These are phyloP conservation scores for Enteromius radiatus DNA, from an alignment of 2,797 vertebrate species.

Conservation along the genomic window DNA sequence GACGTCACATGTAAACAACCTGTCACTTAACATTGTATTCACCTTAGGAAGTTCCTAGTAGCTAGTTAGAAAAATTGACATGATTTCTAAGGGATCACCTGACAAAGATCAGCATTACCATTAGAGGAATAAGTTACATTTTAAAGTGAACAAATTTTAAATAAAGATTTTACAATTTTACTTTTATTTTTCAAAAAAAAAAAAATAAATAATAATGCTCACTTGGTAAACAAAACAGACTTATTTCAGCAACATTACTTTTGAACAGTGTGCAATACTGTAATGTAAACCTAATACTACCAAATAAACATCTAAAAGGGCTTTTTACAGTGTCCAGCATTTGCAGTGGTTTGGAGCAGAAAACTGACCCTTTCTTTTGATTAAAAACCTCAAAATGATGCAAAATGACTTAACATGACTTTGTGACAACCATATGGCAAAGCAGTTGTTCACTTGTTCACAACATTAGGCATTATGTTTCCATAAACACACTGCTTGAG, in stretches of 20 bases:
- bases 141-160: not conserved
- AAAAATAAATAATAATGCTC: too few relatives aligned
- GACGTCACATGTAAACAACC: slow-evolving; percentile 12
- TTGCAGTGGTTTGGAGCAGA: not conserved
- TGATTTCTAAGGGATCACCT: not conserved
- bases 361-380: not conserved
- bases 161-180: not conserved
- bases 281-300: not conserved
- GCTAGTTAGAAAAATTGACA: not conserved
- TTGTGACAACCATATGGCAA: not conserved
- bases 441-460: not conserved
- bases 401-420: not conserved
- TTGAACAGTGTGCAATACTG: not conserved
- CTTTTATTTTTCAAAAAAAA: too few relatives aligned
- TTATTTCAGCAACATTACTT: not conserved
- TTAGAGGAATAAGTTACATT: not conserved
- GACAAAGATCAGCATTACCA: not conserved
- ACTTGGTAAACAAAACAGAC: not conserved
- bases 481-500: not conserved
- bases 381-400: not conserved
- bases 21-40: not conserved
- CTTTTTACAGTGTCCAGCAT: not conserved
- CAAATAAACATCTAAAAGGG: not conserved
- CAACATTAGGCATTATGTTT: not conserved
- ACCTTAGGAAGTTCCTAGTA: not conserved